These are phyloP conservation scores for Eubasilissa regina DNA, from an alignment of 1,140 invertebrate species.

Conservation along the genomic window DNA sequence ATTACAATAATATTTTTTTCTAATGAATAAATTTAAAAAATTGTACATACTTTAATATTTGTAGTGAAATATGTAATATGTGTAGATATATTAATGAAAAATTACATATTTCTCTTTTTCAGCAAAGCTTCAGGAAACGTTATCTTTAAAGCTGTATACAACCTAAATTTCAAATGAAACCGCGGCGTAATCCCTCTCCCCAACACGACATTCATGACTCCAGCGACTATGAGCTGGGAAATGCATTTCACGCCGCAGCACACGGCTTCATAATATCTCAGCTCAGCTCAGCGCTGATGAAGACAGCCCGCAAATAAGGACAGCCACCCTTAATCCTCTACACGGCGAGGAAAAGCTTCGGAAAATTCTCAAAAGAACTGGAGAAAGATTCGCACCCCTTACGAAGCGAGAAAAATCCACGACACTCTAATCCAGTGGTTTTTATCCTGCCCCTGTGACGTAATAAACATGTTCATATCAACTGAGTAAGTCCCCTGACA, in stretches of 20 bases:
- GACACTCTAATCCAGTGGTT: not conserved
- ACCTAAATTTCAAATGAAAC: conserved; percentile 6
- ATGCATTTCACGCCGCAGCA: conserved; percentile 18
- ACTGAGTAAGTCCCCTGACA: no score
- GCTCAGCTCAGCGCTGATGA: conserved; percentile 26
- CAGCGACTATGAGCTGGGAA: not conserved
- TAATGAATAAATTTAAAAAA: no score
- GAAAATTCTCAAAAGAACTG: conserved; percentile 8
- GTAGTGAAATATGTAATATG: no score
- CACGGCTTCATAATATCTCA: conserved; percentile 23
- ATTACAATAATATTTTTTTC: no score
- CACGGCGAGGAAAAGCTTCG: conserved; percentile 1
- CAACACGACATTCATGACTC: not conserved
- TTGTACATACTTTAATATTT: no score
- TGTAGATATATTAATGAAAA: no score
- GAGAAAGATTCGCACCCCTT: not conserved
- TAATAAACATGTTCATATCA: no score
- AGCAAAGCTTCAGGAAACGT: not conserved
- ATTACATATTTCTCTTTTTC: no score
- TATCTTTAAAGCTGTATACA: not conserved
- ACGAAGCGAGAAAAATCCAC: not conserved
- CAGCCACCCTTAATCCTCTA: conserved; percentile 16
- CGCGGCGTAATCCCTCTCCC: conserved; percentile 7
- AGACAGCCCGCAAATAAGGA: conserved; percentile 26
- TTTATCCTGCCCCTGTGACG: no score